Evolutionary conservation across 1,140 invertebrate species (phyloP).

Genomic region (Littorina saxatilis): DNA sequence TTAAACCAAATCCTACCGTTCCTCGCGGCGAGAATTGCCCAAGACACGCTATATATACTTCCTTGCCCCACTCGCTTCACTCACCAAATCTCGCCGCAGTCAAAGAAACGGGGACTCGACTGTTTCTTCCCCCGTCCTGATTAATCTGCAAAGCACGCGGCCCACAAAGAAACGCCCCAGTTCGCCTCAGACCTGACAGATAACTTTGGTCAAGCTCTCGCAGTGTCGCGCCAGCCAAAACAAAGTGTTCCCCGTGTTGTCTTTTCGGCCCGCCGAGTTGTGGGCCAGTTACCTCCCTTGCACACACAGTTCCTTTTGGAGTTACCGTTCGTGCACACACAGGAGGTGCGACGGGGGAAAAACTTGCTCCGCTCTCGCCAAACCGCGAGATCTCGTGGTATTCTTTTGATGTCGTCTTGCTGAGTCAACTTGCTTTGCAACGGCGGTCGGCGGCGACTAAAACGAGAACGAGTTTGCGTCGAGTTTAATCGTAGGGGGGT

Average conservation of each 20-base stretch:
- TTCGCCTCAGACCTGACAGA: background rate
- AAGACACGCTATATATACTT: too few relatives aligned
- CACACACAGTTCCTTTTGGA: background rate
- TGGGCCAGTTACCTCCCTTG: background rate
- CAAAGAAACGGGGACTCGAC: too few relatives aligned
- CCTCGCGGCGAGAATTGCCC: too few relatives aligned
- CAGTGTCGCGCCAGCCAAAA: conserved; percentile 2
- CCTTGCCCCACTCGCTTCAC: too few relatives aligned
- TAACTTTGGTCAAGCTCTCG: background rate
- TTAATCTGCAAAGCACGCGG: background rate
- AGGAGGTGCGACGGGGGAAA: background rate
- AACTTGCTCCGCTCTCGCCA: conserved; percentile 11
- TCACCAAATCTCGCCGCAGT: too few relatives aligned
- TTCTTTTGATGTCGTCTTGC: conserved; percentile 26
- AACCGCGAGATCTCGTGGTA: conserved; percentile 29
- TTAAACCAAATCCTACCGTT: too few relatives aligned
- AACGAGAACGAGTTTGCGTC: background rate
- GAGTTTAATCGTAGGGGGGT: conserved; percentile 10
- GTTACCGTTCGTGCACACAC: conserved; percentile 24
- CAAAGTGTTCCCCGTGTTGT: conserved; percentile 19
- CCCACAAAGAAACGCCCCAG: background rate
- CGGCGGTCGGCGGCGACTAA: background rate
- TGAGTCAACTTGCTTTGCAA: conserved; percentile 1
- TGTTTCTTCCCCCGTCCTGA: background rate
- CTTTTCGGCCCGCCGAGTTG: background rate